Conservation (phyloP, 2,113 vertebrate species). For the Mola mola region DNA sequence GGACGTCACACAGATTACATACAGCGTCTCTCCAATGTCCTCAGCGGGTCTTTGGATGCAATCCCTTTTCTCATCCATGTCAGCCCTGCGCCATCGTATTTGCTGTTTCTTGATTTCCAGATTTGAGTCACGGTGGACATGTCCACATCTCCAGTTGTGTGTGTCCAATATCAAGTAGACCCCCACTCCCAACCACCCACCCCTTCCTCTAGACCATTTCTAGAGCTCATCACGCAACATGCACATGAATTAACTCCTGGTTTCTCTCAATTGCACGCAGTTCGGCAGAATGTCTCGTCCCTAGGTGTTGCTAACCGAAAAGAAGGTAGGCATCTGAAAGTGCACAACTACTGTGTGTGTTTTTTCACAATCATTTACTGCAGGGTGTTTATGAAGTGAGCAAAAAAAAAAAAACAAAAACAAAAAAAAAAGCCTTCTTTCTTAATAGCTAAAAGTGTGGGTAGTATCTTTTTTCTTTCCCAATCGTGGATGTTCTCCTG, state of each 20-base stretch:
- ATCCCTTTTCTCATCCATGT: constrained; percentile 86
- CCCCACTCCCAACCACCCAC: constrained; percentile 21
- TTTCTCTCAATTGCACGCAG: constrained; percentile 96
- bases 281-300: constrained; percentile 98
- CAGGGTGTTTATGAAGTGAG: constrained; percentile 23
- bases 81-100: constrained; percentile 82
- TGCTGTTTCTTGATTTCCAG: constrained; percentile 83
- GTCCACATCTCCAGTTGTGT: constrained; percentile 86
- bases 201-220: constrained; percentile 44
- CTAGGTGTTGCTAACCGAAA: constrained; percentile 99
- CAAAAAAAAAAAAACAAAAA: background rate
- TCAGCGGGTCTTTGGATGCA: constrained; percentile 86
- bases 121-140: constrained; percentile 80
- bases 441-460: background rate
- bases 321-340: constrained; percentile 94
- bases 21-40: constrained; percentile 81
- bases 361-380: constrained; percentile 52
- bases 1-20: constrained; percentile 74
- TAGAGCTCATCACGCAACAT: constrained; percentile 77
- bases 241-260: constrained; percentile 91
- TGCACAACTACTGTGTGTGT: constrained; percentile 57
- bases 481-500: constrained; percentile 33
- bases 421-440: no score
- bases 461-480: constrained; percentile 20
- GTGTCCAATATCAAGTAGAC: constrained; percentile 83